phyloP scores from a whole-genome alignment of 2,888 invertebrate genomes.

The Heteromyza rotundicornis region DNA sequence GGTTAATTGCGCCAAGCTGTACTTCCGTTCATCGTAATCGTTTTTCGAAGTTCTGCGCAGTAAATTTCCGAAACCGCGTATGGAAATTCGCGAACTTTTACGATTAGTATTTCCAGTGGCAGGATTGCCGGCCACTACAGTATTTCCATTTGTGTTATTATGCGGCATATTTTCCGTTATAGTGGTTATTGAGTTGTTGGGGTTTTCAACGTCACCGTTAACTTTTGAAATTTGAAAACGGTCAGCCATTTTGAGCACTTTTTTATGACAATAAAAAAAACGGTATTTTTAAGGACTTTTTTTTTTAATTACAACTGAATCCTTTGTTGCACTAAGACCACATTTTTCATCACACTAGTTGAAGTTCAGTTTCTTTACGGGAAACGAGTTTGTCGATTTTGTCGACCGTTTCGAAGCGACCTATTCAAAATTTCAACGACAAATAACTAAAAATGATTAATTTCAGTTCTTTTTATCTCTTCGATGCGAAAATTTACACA shows the following conservation, averaged over 20 bases:
- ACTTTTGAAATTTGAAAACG: constrained; percentile 54
- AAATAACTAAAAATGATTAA: constrained; percentile 37
- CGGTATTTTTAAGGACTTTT: background rate
- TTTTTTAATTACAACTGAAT: no score
- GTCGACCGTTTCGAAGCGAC: constrained; percentile 11
- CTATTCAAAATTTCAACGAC: constrained; percentile 35
- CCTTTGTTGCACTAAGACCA: no score
- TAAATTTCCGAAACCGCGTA: constrained; percentile 53
- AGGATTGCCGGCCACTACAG: constrained; percentile 15
- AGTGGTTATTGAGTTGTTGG: constrained; percentile 25
- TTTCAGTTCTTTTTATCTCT: constrained; percentile 38
- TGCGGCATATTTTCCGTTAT: constrained; percentile 31
- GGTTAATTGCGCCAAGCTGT: constrained; percentile 60
- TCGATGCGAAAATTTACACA: constrained; percentile 4
- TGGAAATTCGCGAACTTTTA: constrained; percentile 46
- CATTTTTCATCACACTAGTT: no score
- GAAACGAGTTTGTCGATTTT: no score
- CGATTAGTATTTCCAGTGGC: constrained; percentile 33
- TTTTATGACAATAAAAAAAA: background rate
- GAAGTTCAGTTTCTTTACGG: no score
- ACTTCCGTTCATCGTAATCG: constrained; percentile 52
- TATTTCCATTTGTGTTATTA: constrained; percentile 25
- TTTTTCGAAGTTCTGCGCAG: constrained; percentile 37
- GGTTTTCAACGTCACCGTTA: constrained; percentile 37
- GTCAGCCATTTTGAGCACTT: constrained; percentile 42